Evolutionary conservation across 53 echinoderm and acorn worm species (phyloP).

Genomic region (Luidia sarsii): DNA sequence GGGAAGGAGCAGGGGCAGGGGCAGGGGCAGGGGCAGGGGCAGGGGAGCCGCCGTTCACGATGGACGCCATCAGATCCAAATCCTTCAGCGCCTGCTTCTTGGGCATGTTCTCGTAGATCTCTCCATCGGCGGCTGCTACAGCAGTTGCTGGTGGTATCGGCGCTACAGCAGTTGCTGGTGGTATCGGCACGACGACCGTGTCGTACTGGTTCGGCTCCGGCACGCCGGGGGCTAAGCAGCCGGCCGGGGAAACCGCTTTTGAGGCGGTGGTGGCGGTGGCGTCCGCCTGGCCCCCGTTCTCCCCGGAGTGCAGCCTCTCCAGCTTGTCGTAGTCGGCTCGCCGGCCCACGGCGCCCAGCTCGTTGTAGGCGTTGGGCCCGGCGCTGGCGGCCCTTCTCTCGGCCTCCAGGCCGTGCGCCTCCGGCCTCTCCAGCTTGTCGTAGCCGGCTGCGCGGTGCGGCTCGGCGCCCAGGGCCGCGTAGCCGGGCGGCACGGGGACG

Average conservation of each 20-base stretch:
- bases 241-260: not conserved
- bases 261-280: not conserved
- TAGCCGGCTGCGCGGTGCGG: constrained; percentile 2
- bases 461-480: not conserved
- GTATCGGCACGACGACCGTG: not conserved
- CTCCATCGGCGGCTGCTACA: no score
- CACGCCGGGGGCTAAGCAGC: not conserved
- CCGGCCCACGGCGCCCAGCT: not conserved
- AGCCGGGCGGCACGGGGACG: constrained; percentile 28
- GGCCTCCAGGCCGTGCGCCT: constrained; percentile 16
- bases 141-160: not conserved
- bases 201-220: constrained; percentile 51
- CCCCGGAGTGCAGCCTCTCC: not conserved
- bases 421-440: constrained; percentile 35
- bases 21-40: not conserved
- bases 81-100: not conserved
- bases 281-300: not conserved
- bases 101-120: constrained; percentile 37
- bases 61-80: no score
- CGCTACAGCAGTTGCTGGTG: no score
- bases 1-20: not conserved
- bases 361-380: constrained; percentile 27
- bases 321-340: constrained; percentile 19
- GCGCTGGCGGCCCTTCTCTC: constrained; percentile 3
- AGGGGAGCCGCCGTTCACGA: not conserved